Base-by-base conservation (phyloP, 1,140 invertebrate species). In the Micrasema longulum region DNA sequence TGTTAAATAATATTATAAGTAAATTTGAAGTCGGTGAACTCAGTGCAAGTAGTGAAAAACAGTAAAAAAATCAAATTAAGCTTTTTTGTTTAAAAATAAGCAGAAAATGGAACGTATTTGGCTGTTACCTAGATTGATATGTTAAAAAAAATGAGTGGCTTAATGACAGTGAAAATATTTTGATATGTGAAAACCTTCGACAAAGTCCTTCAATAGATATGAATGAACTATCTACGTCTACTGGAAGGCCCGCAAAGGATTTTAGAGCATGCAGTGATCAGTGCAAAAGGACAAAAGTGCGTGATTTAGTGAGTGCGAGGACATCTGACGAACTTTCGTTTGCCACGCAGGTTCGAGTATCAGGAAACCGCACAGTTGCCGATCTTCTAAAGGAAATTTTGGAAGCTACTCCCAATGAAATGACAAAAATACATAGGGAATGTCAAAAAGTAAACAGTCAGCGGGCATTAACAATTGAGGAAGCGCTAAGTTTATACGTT, bases 291-390 rank as follows among this genome's bases (percentile, higher is more conserved):
- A 45, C 16, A 11, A 45, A 45, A 45, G 43, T 45, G 43, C 43
- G 11, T 45, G 43, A 45, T 45, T 45, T n/a, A n/a, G 43, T 45
- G 43, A 45, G 43, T 45, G 12, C 43, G 43, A 45, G 43, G 43
- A 45, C 11, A n/a, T 45, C 43, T 45, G 16, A 45, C 43, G 43
- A 45, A 45, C 16, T 45, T 45, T 45, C 43, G 11, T 45, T 45
- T 45, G 43, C 11, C 2, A 11, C 43, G 43, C 43, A 45, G 43
- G 43, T 45, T 45, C 16, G 43, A 45, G 2, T 11, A 45, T 45
- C 43, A 3, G 43, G 3, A 4, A 45, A 45, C 2, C 43, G 43
- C 26, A 31, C 26, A 31, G 3, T 31, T 31, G 26, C 26, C 26
- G 26, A 31, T 31, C 26, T 31, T 7, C 26, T 31, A 7, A 31